Percentiles rank a stretch among this genome's conserved stretches.
phyloP scores from a whole-genome alignment of 2,113 vertebrate genomes.

The Pelmatolapia mariae region DNA sequence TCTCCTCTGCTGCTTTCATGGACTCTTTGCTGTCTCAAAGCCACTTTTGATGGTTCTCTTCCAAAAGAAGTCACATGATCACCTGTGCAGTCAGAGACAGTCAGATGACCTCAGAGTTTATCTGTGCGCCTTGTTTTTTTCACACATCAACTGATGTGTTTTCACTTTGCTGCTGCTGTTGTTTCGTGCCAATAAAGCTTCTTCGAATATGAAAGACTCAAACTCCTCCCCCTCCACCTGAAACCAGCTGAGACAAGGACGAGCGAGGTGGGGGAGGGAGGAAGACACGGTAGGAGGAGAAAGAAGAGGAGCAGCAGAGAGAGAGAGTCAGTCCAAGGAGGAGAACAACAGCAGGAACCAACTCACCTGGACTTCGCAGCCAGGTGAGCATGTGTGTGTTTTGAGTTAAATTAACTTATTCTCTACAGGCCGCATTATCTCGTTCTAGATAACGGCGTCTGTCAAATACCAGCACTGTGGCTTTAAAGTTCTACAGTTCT shows the following conservation, averaged over 20 bases:
- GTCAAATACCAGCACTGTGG: not conserved
- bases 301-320: not conserved
- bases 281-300: not conserved
- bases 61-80: not conserved
- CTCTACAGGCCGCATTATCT: not conserved
- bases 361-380: not conserved
- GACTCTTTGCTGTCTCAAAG: not conserved
- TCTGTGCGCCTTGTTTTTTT: not conserved
- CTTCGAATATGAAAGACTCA: not conserved
- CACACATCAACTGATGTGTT: not conserved
- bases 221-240: slow-evolving; percentile 14
- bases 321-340: not conserved
- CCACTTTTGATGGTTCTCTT: not conserved
- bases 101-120: not conserved
- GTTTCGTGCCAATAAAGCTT: not conserved
- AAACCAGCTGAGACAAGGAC: slow-evolving; percentile 11
- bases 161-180: not conserved
- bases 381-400: slow-evolving; percentile 1
- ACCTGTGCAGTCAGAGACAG: not conserved
- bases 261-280: not conserved
- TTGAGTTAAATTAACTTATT: not conserved
- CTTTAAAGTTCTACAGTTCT: not conserved
- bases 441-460: not conserved
- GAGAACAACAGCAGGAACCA: not conserved
- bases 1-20: not conserved